Evolutionary conservation across 2,113 vertebrate genomes (phyloP), one percentile per base, ranked within the genome.

Genomic region (Hemicordylus capensis): DNA sequence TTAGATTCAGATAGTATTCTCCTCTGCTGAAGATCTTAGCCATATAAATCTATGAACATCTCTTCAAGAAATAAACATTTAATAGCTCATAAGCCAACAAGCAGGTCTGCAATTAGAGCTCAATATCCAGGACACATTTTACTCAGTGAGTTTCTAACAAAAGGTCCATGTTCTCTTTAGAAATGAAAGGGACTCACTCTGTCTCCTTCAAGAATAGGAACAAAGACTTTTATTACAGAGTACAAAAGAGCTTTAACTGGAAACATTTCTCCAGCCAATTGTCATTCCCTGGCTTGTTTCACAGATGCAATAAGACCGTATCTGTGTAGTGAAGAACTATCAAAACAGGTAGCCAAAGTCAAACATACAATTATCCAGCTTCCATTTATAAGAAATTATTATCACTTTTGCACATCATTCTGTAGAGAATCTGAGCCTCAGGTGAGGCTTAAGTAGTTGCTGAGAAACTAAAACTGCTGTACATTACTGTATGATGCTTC

Each of bases 361-460:
- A 69, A 48, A 51, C 22, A 5, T 26, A 81, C 10, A 26, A 67
- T 46, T 80, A 67, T 22, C 14, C 14, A 59, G 1, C 37, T 61
- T 6, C n/a, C 56, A 28, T 51, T 51, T 54, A 2, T 51, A 51
- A 46, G 2, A 67, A 17, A 63, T 7, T 15, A 24, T 4, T 37
- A 19, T 31, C 26, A 61, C 26, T 31, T 79, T 63, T 63, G 26
- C 58, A 63, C 31, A 39, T 11, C n/a, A 56, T 3, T 7, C 44
- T 24, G 24, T 79, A 54, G 31, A 69, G 44, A 51, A 12, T 37
- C 15, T 39, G 24, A 66, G 7, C 46, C 24, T 66, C 85, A 58
- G 2, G n/a, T 73, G 51, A 64, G 39, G 19, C 31, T 82, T 70
- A 85, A 87, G 63, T 34, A 0, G 0, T 3, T 1, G 17, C 22